Base-by-base conservation (phyloP, 2,888 invertebrate species). In the Lacanobia wlatinum region DNA sequence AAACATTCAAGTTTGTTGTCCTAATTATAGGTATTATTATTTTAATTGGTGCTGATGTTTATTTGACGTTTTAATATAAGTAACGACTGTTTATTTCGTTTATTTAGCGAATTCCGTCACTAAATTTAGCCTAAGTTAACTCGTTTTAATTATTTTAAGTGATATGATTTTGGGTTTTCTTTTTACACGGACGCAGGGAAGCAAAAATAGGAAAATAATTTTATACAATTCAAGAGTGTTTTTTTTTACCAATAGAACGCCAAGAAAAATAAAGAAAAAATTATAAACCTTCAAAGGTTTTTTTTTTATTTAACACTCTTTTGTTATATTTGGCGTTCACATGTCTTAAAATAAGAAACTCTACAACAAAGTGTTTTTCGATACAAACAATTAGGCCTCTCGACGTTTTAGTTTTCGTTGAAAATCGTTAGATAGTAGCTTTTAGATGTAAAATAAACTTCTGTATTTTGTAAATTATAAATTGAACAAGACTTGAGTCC, bases 101-200 rank as follows among this genome's bases (percentile, higher is more conserved):
- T 84, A 87, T 88, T 91, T 91, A 90, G 89, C 88, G 87, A 89
- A 88, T 89, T 87, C 76, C 66, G 82, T 90, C 89, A 92, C 93
- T 93, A 92, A 91, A 92, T 88, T 90, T 93, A 94, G 90, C 92
- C 93, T 95, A 93, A 83, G 78, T 84, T 87, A 88, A 87, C 86
- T 82, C 77, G 85, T 87, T 89, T 88, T 86, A 82, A 83, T 81
- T 83, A 90, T 89, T 90, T 89, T 91, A 93, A 90, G 90, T 96
- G 96, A 96, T 96, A 96, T 96, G 96, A 95, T 93, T 95, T 89
- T 89, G 92, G 78, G 90, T 90, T 85, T 93, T 92, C 40, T 93
- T 92, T 92, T 89, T 92, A 92, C 91, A 92, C 85, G 90, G 92
- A 90, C 89, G 87, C 88, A 83, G 87, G 85, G 88, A 89, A 90